Evolutionary conservation across 2,113 vertebrate species (phyloP), one percentile per base, ranked within the genome.

Genomic region (Sylvia atricapilla): DNA sequence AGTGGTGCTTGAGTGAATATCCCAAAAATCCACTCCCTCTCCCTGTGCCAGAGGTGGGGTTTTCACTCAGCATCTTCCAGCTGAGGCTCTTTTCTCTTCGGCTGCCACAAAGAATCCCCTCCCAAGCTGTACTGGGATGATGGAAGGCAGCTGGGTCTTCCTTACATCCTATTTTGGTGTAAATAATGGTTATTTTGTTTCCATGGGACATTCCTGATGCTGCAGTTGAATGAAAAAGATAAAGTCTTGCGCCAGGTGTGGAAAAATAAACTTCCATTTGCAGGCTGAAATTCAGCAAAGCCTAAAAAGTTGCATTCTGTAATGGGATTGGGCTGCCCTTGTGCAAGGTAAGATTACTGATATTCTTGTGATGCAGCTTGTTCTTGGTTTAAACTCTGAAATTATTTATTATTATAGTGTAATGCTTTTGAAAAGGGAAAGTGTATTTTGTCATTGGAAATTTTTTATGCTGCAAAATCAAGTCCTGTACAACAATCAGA

Each of bases 281-380:
- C 92, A 92, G 96, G 72, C 96, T 95, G 92, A 86, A 86, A 81
- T 77, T 86, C 55, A 92, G 87, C 90, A 95, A 87, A 58, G 5
- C 46, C 23, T n/a, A 63, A 73, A 87, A 88, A 24, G 49, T 6
- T 39, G 72, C 70, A 27, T 50, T 94, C 59, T 70, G 14, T 91
- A 75, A 22, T 28, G 46, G 17, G 66, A 56, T 49, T 60, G 75
- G 73, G 69, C 73, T 75, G 3, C 55, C 46, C 39, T 37, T 69
- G 60, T 69, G 60, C 79, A 96, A 95, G 92, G 95, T 94, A 94
- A 93, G 94, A 37, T 8, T 17, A 56, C 27, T 46, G 33, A 9
- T 74, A 17, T 25, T 55, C 59, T 79, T 79, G 72, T 93, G 22
- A 78, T 37, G 21, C 44, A 55, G 74, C 5, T 77, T 0, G 39